phyloP scores from a whole-genome alignment of 2,888 invertebrate species.

The Drosophila barbarae region DNA sequence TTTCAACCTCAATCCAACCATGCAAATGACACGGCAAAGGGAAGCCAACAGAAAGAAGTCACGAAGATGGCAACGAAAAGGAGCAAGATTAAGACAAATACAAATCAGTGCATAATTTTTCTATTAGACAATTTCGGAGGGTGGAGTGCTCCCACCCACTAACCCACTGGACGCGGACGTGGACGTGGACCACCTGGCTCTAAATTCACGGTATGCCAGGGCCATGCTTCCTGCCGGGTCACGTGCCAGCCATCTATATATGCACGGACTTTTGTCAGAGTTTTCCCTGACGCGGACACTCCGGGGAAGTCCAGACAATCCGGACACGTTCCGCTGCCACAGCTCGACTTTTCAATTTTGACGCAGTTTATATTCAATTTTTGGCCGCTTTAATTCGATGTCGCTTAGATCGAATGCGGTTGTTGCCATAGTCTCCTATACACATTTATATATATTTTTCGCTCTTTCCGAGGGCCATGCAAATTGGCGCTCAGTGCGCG shows the following conservation, averaged over 20 bases:
- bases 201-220: conserved; percentile 11
- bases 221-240: conserved; percentile 22
- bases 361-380: conserved; percentile 72
- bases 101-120: conserved; percentile 74
- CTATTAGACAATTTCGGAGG: conserved; percentile 64
- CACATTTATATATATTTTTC: not conserved
- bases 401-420: conserved; percentile 20
- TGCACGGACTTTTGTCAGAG: conserved; percentile 36
- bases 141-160: conserved; percentile 3
- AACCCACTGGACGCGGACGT: conserved; percentile 1
- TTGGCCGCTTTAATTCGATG: conserved; percentile 60
- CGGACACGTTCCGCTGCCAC: conserved; percentile 60
- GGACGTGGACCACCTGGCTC: conserved; percentile 31
- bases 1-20: conserved; percentile 29
- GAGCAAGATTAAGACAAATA: conserved; percentile 67
- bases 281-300: conserved; percentile 17
- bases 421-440: conserved; percentile 34
- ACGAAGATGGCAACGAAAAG: conserved; percentile 24
- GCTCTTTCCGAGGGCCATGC: conserved; percentile 50
- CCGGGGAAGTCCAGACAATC: conserved; percentile 9
- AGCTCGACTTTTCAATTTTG: conserved; percentile 69
- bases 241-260: conserved; percentile 40
- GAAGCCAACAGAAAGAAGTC: conserved; percentile 18
- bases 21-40: conserved; percentile 59
- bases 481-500: conserved; percentile 57